Evolutionary conservation across 2,888 invertebrate species (phyloP), one percentile per base, ranked within the genome.

Genomic region (Theretra japonica): DNA sequence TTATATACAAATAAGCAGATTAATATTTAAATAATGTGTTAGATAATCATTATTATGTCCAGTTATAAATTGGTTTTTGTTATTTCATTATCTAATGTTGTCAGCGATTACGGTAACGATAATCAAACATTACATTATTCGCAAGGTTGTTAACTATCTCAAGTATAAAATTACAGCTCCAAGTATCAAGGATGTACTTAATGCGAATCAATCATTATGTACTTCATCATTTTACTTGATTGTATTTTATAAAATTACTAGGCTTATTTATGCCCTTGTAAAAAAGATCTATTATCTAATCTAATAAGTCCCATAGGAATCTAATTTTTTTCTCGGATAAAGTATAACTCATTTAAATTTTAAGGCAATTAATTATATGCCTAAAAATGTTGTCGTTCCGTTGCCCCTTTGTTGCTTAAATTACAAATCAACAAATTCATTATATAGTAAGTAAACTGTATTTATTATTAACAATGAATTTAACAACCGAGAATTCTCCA

Each of bases 41-140:
- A 28, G 19, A 23, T 23, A 23, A 21, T 58, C 59, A 59, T 11
- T 8, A n/a, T 48, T 23, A 65, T 15, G 19, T 25, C 28, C 17
- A 59, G 65, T 23, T 48, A 23, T n/a, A 62, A 58, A 41, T 62
- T 62, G 21, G 7, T 62, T 23, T 65, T 65, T 23, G 48, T 65
- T 48, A 48, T 48, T 65, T 65, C 23, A 65, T 23, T 65, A n/a
- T n/a, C n/a, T n/a, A 21, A 65, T 65, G 8, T 41, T 23, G 41
- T 41, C 5, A 17, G 41, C 23, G 23, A 58, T 58, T 25, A 25
- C 25, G 17, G 25, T 58, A 23, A 25, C 5, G 25, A 58, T 58
- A 58, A 58, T 58, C 58, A 58, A 58, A 58, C 25, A 58, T 58
- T 23, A 21, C 48, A 23, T 48, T 60, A n/a, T 60, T 62, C 30